phyloP scores from a whole-genome alignment of 1,140 invertebrate species.

The Ceratosolen solmsi region DNA sequence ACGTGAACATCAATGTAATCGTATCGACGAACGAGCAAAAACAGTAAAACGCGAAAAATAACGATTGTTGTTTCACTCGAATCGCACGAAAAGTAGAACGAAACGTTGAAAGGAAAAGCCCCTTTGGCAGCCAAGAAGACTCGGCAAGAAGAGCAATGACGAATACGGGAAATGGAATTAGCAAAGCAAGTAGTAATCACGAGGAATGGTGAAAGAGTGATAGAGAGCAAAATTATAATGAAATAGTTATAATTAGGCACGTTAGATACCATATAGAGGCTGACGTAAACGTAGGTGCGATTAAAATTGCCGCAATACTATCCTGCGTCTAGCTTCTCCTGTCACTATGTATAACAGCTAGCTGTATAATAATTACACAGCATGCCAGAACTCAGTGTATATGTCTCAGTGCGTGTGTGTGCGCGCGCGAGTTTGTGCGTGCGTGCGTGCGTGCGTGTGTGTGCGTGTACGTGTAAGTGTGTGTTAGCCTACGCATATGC shows the following conservation, averaged over 20 bases:
- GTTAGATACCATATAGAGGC: constrained; percentile 50
- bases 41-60: background rate
- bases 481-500: too few relatives aligned
- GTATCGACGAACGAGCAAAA: background rate
- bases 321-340: constrained; percentile 74
- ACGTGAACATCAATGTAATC: too few relatives aligned
- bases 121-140: constrained; percentile 4
- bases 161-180: background rate
- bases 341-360: constrained; percentile 75
- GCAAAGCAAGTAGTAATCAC: background rate
- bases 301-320: constrained; percentile 69
- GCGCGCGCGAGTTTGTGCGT: background rate
- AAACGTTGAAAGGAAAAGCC: background rate
- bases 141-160: constrained; percentile 14
- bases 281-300: constrained; percentile 60
- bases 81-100: constrained; percentile 21
- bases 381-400: constrained; percentile 61
- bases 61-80: background rate
- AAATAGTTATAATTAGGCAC: constrained; percentile 48
- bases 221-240: background rate
- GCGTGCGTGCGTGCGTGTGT: constrained; percentile 15
- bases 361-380: constrained; percentile 71
- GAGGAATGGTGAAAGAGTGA: constrained; percentile 16
- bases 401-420: constrained; percentile 1
- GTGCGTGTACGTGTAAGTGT: background rate